Conservation (phyloP, 1,140 invertebrate species). For the Colletes latitarsis region DNA sequence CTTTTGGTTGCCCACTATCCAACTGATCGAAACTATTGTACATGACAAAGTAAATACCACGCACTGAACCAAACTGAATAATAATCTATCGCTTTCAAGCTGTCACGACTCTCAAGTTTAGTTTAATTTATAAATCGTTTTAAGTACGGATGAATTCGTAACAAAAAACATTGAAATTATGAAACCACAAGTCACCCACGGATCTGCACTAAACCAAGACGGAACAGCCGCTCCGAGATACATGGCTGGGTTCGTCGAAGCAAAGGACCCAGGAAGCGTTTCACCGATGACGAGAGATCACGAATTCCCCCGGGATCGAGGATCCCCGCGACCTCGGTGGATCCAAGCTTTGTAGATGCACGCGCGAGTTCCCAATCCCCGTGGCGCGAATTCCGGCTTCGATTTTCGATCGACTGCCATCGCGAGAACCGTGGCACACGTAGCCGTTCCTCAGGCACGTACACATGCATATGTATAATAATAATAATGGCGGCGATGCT, state of each 20-base stretch:
- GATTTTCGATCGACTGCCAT: constrained; percentile 55
- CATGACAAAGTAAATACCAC: too few species aligned
- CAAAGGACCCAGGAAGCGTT: neutral
- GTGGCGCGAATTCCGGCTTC: constrained; percentile 22
- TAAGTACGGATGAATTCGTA: too few species aligned
- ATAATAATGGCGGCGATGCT: constrained; percentile 53
- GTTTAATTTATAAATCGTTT: too few species aligned
- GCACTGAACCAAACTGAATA: too few species aligned
- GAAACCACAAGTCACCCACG: too few species aligned
- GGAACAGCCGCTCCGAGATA: neutral
- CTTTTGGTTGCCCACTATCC: too few species aligned
- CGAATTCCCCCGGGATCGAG: neutral
- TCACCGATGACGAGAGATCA: neutral
- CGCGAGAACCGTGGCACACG: constrained; percentile 1
- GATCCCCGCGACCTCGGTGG: too few species aligned
- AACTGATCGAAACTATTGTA: too few species aligned
- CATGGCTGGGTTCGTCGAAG: neutral
- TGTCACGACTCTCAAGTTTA: too few species aligned
- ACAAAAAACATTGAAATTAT: too few species aligned
- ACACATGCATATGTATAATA: constrained; percentile 45
- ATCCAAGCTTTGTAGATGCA: neutral
- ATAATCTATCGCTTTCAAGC: too few species aligned
- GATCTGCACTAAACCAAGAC: too few species aligned
- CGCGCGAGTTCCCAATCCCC: neutral
- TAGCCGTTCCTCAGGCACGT: neutral